These are phyloP conservation scores for Mycalesis mineus DNA, from an alignment of 2,888 invertebrate species.

Conservation along the genomic window DNA sequence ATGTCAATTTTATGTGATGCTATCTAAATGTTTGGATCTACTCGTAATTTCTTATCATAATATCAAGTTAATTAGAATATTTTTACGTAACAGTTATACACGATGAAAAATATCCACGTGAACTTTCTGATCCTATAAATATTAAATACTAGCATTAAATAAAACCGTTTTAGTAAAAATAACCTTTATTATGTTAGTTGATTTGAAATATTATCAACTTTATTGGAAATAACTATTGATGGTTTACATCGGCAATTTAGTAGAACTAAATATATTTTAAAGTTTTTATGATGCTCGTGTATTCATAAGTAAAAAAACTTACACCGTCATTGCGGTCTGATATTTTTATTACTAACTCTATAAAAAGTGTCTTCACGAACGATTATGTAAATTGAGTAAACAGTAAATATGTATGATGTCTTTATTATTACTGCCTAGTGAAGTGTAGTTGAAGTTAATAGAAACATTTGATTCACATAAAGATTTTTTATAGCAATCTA, in stretches of 20 bases:
- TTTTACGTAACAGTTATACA: too few relatives aligned
- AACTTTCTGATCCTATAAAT: background rate
- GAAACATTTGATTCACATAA: background rate
- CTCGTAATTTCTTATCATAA: too few relatives aligned
- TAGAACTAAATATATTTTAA: background rate
- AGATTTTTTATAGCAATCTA: constrained; percentile 1
- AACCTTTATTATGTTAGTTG: too few relatives aligned
- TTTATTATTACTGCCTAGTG: constrained; percentile 1
- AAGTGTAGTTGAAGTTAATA: background rate
- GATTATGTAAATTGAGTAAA: constrained; percentile 2
- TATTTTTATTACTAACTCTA: background rate
- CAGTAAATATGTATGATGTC: background rate
- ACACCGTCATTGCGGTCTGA: background rate
- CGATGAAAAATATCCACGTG: too few relatives aligned
- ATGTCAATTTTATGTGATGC: too few relatives aligned
- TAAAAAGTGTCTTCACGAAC: background rate
- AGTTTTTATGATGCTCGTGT: background rate
- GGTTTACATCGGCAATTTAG: too few relatives aligned
- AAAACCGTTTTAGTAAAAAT: too few relatives aligned
- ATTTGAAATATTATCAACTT: background rate
- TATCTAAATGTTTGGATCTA: too few relatives aligned
- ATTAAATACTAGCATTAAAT: too few relatives aligned
- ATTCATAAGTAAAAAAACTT: too few relatives aligned
- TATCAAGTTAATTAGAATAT: too few relatives aligned
- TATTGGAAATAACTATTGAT: background rate